Conservation (phyloP, 2,797 vertebrate genomes). For the Sarcophilus harrisii region DNA sequence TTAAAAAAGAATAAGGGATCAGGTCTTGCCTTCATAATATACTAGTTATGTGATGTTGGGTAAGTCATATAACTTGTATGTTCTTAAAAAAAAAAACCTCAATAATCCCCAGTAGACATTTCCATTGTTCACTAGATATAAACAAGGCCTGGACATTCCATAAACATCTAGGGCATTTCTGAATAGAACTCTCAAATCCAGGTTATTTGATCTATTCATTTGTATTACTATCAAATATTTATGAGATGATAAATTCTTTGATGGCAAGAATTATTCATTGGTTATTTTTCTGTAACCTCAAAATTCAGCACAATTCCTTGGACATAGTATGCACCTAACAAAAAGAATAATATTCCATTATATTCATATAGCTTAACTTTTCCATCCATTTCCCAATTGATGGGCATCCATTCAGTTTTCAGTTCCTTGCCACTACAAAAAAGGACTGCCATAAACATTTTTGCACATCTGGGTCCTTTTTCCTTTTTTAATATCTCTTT, state of each 20-base stretch:
- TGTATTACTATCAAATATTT: background rate
- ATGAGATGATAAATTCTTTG: background rate
- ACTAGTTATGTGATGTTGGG: background rate
- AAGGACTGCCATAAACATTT: too few relatives aligned
- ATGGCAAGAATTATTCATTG: background rate
- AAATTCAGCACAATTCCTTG: background rate
- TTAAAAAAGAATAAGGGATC: too few relatives aligned
- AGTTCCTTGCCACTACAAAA: too few relatives aligned
- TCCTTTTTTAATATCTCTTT: too few relatives aligned
- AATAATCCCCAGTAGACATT: background rate
- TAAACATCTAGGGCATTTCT: background rate
- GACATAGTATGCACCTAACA: background rate
- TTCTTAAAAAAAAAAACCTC: background rate
- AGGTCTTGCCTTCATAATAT: background rate
- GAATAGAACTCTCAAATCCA: background rate
- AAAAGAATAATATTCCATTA: background rate
- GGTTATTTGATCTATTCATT: background rate
- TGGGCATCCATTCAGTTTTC: too few relatives aligned
- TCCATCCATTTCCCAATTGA: too few relatives aligned
- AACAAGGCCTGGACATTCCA: background rate
- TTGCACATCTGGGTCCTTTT: too few relatives aligned
- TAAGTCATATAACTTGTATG: background rate
- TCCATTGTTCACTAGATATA: background rate
- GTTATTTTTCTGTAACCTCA: background rate
- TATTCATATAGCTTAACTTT: too few relatives aligned